Percentiles rank a stretch among this genome's conserved stretches.
Evolutionary conservation across 1,140 invertebrate genomes (phyloP).

Genomic region (Brachystomella parvula): DNA sequence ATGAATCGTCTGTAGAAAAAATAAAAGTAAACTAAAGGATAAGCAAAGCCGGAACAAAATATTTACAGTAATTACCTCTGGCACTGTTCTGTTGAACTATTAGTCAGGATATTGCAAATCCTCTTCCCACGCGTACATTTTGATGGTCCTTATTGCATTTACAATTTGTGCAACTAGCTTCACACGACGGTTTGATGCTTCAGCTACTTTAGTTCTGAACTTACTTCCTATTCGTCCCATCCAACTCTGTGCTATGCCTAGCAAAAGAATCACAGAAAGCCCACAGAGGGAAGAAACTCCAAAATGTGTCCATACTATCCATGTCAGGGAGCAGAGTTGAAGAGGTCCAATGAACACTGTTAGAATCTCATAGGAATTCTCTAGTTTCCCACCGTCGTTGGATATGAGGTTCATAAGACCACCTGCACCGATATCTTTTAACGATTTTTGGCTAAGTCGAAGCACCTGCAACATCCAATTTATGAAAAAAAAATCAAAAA

Average conservation of each 20-base stretch:
- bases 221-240: background rate
- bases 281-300: background rate
- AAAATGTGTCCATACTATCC: constrained; percentile 1
- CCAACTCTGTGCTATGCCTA: background rate
- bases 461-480: background rate
- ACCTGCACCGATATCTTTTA: background rate
- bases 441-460: background rate
- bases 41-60: no score
- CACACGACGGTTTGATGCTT: background rate
- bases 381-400: background rate
- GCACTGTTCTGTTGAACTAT: constrained; percentile 11
- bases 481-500: background rate
- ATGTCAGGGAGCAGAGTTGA: background rate
- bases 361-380: constrained; percentile 5
- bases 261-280: background rate
- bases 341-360: constrained; percentile 2
- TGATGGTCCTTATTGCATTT: constrained; percentile 15
- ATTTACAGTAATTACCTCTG: constrained; percentile 2
- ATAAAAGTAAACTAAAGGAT: background rate
- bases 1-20: constrained; percentile 51
- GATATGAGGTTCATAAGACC: background rate
- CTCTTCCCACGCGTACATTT: constrained; percentile 40
- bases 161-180: constrained; percentile 10
- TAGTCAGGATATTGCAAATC: constrained; percentile 46
- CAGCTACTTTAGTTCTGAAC: background rate